Percentiles rank a stretch among this genome's conserved stretches.
phyloP scores from a whole-genome alignment of 2,888 invertebrate genomes.

The Serripes groenlandicus region DNA sequence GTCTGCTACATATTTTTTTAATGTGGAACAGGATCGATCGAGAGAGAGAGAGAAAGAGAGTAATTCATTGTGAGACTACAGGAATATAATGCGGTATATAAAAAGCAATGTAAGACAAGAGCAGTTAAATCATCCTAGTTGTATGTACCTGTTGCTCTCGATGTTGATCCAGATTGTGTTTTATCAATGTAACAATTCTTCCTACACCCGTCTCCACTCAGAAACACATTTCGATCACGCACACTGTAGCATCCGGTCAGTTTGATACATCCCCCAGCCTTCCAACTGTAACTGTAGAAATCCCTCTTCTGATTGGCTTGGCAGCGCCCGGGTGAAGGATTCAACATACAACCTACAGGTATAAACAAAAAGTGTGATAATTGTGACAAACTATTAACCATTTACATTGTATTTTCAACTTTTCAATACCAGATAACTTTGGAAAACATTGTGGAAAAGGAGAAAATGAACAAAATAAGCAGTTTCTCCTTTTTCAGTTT shows the following conservation, averaged over 20 bases:
- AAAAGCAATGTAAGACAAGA: too few species aligned
- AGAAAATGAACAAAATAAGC: too few species aligned
- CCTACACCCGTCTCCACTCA: slow-evolving; percentile 27
- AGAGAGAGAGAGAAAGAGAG: background rate
- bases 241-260: slow-evolving; percentile 45
- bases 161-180: background rate
- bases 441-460: too few species aligned
- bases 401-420: too few species aligned
- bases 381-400: too few species aligned
- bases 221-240: slow-evolving; percentile 20
- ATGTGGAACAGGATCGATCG: background rate
- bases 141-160: slow-evolving; percentile 8
- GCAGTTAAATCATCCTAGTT: too few species aligned
- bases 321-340: slow-evolving; percentile 50
- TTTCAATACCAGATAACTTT: too few species aligned
- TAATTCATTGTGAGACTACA: too few species aligned
- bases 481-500: too few species aligned
- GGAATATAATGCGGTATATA: too few species aligned
- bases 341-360: slow-evolving; percentile 39
- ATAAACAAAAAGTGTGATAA: background rate
- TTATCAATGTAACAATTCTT: slow-evolving; percentile 29
- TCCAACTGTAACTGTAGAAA: slow-evolving; percentile 51
- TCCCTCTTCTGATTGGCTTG: slow-evolving; percentile 29
- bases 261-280: slow-evolving; percentile 43
- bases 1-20: background rate